Conservation (phyloP, 2,888 invertebrate species). For the Harmothoe impar region DNA sequence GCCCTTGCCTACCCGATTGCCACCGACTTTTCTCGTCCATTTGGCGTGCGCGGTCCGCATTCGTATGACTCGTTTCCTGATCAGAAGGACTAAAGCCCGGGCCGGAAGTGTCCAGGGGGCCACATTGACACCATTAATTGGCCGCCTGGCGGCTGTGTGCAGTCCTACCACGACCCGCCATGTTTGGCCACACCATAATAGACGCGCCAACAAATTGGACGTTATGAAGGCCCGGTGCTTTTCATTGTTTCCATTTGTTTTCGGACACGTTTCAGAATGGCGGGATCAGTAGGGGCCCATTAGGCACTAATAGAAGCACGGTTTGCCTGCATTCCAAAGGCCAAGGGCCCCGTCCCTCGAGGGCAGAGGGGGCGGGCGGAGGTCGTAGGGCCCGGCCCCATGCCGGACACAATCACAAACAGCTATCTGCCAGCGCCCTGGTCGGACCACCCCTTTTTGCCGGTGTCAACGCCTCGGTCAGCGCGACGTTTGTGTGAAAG, state of each 20-base stretch:
- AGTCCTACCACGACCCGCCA: constrained; percentile 49
- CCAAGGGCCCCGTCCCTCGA: constrained; percentile 37
- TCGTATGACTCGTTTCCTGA: constrained; percentile 42
- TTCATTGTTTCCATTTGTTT: constrained; percentile 63
- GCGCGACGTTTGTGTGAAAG: constrained; percentile 30
- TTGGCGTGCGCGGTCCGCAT: constrained; percentile 11
- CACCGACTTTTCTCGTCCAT: constrained; percentile 57
- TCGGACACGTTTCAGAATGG: constrained; percentile 25
- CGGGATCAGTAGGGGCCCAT: constrained; percentile 59
- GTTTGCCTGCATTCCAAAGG: constrained; percentile 58
- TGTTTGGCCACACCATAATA: constrained; percentile 49
- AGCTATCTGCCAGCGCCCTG: neutral
- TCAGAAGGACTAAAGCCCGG: constrained; percentile 35
- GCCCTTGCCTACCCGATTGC: constrained; percentile 26
- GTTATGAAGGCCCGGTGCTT: constrained; percentile 53
- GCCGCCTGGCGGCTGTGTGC: constrained; percentile 7
- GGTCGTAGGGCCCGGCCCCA: constrained; percentile 14
- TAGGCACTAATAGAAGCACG: constrained; percentile 56
- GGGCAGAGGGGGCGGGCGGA: neutral
- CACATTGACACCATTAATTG: constrained; percentile 59
- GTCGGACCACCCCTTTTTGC: constrained; percentile 48
- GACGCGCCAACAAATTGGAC: constrained; percentile 55
- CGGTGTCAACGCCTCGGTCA: neutral
- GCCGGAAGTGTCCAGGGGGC: constrained; percentile 47
- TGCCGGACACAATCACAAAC: constrained; percentile 44